Base-by-base conservation (phyloP, 2,113 vertebrate genomes). In the Coryphaenoides rupestris region DNA sequence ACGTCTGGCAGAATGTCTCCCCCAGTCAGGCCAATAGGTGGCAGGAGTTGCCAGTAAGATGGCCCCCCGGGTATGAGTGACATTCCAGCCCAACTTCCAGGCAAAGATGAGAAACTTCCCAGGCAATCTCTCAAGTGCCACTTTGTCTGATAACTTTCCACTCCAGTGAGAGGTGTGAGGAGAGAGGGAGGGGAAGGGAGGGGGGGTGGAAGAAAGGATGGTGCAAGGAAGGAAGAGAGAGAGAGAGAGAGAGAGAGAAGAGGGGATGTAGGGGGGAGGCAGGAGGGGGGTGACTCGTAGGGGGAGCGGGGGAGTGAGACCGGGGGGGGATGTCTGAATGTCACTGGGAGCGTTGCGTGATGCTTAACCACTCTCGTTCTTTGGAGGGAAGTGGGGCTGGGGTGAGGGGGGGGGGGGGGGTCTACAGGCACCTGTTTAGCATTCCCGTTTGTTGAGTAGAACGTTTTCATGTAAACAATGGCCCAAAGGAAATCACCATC, bases 131-230 rank as follows among this genome's bases (percentile, higher is more conserved):
- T 86, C 87, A 84, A 84, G 78, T 84, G 83, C 76, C 84, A 87
- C 85, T 87, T 87, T 87, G 84, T 86, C 76, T 80, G 81, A 80
- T 82, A 83, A 81, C 78, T 85, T 89, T 85, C 71, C 81, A 81
- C 82, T 81, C 81, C 71, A 75, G 64, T 50, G 69, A 76, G 73
- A 86, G 81, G 81, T 84, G 81, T 78, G 68, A 86, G 73, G 47
- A 66, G 68, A 73, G 62, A 28, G 80, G 74, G 75, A n/a, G n/a
- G n/a, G n/a, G n/a, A n/a, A 47, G 73, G 71, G 81, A 73, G 71
- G 66, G 70, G 73, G 70, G 71, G 70, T 63, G 64, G 56, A 60
- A 21, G 61, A 23, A 65, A 6, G 60, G 45, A 45, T 17, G 26
- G 19, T 16, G 26, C 9, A 33, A 21, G 24, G 65, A 58, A 59